Evolutionary conservation across 1,140 invertebrate genomes (phyloP).

Genomic region (Bursaphelenchus mucronatus): DNA sequence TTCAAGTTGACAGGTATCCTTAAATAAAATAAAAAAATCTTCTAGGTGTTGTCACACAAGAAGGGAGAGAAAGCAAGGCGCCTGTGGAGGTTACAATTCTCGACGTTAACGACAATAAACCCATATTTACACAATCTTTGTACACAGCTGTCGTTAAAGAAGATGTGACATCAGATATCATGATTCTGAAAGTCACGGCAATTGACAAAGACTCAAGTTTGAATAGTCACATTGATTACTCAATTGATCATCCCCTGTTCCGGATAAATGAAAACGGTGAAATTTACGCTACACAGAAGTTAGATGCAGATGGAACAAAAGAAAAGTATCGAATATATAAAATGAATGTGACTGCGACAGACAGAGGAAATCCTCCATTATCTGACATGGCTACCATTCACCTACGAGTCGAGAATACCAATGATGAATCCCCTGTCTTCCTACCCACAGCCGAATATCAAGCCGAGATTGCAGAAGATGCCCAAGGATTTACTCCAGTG

Average conservation of each 20-base stretch:
- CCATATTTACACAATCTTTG: constrained; percentile 74
- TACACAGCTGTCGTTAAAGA: constrained; percentile 76
- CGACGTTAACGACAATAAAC: constrained; percentile 84
- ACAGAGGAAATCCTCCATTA: constrained; percentile 74
- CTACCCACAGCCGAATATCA: constrained; percentile 53
- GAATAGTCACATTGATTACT: constrained; percentile 46
- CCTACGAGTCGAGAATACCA: constrained; percentile 53
- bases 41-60: background rate
- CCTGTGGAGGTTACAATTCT: constrained; percentile 71
- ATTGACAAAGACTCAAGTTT: constrained; percentile 47
- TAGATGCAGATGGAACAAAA: constrained; percentile 55
- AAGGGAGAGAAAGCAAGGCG: background rate
- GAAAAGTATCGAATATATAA: constrained; percentile 66
- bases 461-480: constrained; percentile 56
- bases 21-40: constrained; percentile 11
- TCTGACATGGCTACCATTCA: constrained; percentile 32
- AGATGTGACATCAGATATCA: constrained; percentile 66
- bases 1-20: constrained; percentile 48
- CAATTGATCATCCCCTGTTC: constrained; percentile 49
- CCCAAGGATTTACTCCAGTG: constrained; percentile 54
- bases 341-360: constrained; percentile 75
- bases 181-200: constrained; percentile 51
- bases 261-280: constrained; percentile 51
- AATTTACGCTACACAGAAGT: constrained; percentile 32
- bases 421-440: constrained; percentile 54